A percentile compares a stretch with the other conserved stretches of the same genome.
phyloP scores from a whole-genome alignment of 2,113 vertebrate genomes.

The Condylura cristata region DNA sequence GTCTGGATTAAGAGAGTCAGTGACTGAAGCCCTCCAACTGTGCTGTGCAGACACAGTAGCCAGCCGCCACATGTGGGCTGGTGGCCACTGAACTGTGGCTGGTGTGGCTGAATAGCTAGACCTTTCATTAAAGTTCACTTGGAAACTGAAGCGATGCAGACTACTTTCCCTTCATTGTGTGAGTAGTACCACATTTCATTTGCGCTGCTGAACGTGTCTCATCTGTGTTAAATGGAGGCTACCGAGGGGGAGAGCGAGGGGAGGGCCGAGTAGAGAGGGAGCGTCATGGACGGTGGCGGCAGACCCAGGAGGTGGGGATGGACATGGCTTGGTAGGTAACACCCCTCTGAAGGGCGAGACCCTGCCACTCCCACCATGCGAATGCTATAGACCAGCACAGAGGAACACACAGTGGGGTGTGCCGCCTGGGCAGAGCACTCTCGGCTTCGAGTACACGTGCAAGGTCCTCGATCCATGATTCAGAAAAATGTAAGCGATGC shows the following conservation, averaged over 20 bases:
- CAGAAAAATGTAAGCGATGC: background rate
- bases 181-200: background rate
- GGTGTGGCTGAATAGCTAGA: background rate
- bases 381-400: no score
- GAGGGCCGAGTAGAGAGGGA: no score
- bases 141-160: background rate
- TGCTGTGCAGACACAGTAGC: fast-evolving
- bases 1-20: background rate
- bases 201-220: background rate
- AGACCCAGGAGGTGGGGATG: no score
- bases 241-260: no score
- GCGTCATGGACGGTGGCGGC: no score
- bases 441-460: background rate
- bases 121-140: background rate
- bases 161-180: background rate
- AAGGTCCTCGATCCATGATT: background rate
- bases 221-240: no score
- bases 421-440: background rate
- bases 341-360: no score
- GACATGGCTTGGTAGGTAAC: no score
- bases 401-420: no score
- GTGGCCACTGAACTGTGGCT: background rate
- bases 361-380: no score
- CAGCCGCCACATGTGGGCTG: background rate
- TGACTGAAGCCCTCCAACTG: background rate